These are phyloP conservation scores for Toxotes lorentzi DNA, from an alignment of 2,797 vertebrate genomes.

Conservation along the genomic window DNA sequence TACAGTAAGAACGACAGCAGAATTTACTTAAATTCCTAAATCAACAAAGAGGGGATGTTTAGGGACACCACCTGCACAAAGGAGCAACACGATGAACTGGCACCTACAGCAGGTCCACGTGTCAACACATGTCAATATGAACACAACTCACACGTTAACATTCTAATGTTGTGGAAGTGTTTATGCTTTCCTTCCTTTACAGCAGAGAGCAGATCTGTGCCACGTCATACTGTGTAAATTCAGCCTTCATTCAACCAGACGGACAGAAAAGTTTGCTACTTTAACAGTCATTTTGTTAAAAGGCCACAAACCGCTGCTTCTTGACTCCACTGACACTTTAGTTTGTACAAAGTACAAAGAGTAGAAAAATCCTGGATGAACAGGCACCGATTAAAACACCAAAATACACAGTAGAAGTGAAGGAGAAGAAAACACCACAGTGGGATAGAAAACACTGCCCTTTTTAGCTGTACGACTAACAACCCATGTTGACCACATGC, in stretches of 20 bases:
- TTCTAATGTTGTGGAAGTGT: no score
- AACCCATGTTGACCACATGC: constrained; percentile 23
- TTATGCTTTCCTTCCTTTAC: no score
- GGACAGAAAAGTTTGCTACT: constrained; percentile 4
- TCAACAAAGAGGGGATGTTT: no score
- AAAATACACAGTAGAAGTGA: constrained; percentile 32
- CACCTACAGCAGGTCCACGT: no score
- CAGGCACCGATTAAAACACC: constrained; percentile 49
- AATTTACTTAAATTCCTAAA: no score
- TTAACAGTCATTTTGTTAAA: constrained; percentile 74
- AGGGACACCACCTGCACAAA: no score
- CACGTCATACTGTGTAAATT: constrained; percentile 37
- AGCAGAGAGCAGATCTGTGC: background rate
- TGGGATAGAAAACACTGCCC: constrained; percentile 24
- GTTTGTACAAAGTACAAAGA: constrained; percentile 56
- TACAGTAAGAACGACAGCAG: no score
- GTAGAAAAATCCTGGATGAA: constrained; percentile 51
- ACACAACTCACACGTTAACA: no score
- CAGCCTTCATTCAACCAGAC: constrained; percentile 48
- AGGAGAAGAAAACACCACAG: constrained; percentile 29
- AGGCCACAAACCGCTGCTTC: constrained; percentile 64
- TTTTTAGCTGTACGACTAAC: background rate
- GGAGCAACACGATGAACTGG: no score
- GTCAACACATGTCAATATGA: no score
- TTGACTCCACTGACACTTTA: constrained; percentile 33